phyloP scores from a whole-genome alignment of 2,113 vertebrate species.

The Antechinus flavipes region DNA sequence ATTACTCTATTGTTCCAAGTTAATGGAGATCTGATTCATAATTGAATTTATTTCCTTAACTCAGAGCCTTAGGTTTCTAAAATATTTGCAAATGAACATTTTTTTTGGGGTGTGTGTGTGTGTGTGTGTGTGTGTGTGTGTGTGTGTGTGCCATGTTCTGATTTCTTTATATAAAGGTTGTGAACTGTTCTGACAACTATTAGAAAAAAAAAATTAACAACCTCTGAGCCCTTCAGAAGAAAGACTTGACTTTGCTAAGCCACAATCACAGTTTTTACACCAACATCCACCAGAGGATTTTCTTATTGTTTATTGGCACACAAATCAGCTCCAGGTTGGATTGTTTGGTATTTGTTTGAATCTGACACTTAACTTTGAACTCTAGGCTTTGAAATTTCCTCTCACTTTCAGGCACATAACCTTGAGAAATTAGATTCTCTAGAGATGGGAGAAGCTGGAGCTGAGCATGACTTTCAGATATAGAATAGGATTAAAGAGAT shows the following conservation, averaged over 20 bases:
- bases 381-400: conserved; percentile 66
- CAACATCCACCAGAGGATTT: conserved; percentile 26
- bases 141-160: not conserved
- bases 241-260: conserved; percentile 32
- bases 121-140: no score
- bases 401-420: conserved; percentile 62
- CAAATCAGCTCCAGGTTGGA: conserved; percentile 51
- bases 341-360: conserved; percentile 62
- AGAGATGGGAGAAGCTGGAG: conserved; percentile 58
- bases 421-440: conserved; percentile 74
- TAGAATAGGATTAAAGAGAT: conserved; percentile 70
- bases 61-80: conserved; percentile 8
- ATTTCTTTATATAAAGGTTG: conserved; percentile 17
- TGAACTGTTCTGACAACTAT: conserved; percentile 9
- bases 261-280: conserved; percentile 22
- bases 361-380: conserved; percentile 67
- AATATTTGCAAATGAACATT: conserved; percentile 7
- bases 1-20: not conserved
- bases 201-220: conserved; percentile 22
- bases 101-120: no score
- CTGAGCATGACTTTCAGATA: conserved; percentile 64
- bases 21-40: conserved; percentile 1
- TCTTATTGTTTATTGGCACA: conserved; percentile 54
- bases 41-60: conserved; percentile 23
- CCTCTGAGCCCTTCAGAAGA: conserved; percentile 6